Conservation (phyloP, 2,113 vertebrate genomes). For the Catharus bicknelli region DNA sequence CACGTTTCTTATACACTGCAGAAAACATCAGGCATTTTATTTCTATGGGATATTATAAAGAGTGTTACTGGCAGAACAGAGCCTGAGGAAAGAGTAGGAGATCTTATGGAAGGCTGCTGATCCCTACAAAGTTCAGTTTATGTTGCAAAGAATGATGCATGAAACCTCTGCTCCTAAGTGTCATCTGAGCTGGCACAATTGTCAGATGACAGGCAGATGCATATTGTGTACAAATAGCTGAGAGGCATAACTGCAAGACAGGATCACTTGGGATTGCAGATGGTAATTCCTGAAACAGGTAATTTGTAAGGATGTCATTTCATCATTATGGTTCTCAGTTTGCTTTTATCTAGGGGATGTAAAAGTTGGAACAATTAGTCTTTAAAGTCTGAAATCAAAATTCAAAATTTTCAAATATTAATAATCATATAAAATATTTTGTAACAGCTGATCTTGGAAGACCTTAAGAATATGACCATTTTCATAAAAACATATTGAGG, state of each 20-base stretch:
- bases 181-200: conserved; percentile 18
- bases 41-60: conserved; percentile 59
- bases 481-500: neutral
- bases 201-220: neutral
- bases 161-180: conserved; percentile 35
- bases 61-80: conserved; percentile 42
- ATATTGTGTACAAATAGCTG: conserved; percentile 3
- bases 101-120: conserved; percentile 49
- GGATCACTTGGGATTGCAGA: neutral
- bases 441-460: neutral
- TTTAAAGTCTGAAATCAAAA: neutral
- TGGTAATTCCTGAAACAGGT: neutral
- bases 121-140: conserved; percentile 45
- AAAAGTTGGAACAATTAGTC: neutral
- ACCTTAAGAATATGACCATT: neutral
- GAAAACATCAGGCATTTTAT: conserved; percentile 53
- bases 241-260: neutral
- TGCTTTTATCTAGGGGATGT: neutral
- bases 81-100: conserved; percentile 43
- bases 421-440: neutral
- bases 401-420: neutral
- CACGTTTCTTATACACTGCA: conserved; percentile 32
- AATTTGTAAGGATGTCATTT: neutral
- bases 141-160: conserved; percentile 35
- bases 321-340: neutral